Evolutionary conservation across 1,140 invertebrate species (phyloP).

Genomic region (Atta colombica): DNA sequence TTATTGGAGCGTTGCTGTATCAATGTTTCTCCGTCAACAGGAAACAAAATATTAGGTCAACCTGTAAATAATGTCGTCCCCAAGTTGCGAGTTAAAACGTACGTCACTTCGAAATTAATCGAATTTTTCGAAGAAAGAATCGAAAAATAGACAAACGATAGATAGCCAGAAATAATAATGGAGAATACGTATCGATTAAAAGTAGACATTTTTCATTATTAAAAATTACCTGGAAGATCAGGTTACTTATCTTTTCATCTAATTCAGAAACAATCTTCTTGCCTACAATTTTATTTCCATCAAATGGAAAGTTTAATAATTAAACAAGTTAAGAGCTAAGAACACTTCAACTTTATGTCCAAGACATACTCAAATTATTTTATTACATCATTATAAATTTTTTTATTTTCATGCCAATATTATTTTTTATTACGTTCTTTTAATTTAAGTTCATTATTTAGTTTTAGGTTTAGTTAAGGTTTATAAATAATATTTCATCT

Average conservation of each 20-base stretch:
- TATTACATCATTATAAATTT: too few species aligned
- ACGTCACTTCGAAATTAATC: not conserved
- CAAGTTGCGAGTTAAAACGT: not conserved
- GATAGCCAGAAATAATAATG: not conserved
- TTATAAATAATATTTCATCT: too few species aligned
- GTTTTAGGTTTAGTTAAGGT: too few species aligned
- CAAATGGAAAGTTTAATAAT: not conserved
- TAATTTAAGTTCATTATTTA: too few species aligned
- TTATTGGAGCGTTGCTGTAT: not conserved
- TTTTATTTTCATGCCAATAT: too few species aligned
- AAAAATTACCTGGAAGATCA: not conserved
- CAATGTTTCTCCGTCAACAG: not conserved
- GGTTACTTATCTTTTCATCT: not conserved
- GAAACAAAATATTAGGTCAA: conserved; percentile 1
- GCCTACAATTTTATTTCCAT: not conserved
- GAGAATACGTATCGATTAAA: not conserved
- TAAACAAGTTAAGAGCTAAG: not conserved
- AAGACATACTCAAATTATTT: not conserved
- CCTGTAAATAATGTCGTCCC: not conserved
- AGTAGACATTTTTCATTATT: not conserved
- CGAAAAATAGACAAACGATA: not conserved
- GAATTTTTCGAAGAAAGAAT: not conserved
- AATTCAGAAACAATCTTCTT: not conserved
- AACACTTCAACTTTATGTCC: not conserved
- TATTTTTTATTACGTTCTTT: too few species aligned